Evolutionary conservation across 2,797 vertebrate species (phyloP).

Genomic region (Glyptemys insculpta): DNA sequence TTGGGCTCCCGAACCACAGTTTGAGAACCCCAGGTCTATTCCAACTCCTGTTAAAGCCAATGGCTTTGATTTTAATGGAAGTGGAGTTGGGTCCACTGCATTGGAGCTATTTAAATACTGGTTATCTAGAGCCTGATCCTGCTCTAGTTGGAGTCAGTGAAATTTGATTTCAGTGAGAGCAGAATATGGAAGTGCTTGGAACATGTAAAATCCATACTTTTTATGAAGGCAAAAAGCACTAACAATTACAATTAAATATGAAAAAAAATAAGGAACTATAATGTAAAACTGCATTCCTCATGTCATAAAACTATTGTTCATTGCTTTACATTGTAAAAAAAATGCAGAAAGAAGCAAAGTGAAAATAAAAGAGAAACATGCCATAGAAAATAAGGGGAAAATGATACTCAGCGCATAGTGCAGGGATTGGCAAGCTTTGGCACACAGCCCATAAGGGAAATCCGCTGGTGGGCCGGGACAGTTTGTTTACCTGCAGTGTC

Average conservation of each 20-base stretch:
- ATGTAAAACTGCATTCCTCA: not conserved
- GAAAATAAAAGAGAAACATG: not conserved
- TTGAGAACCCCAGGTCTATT: not conserved
- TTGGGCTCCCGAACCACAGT: too few relatives aligned
- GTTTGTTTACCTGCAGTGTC: too few relatives aligned
- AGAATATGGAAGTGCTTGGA: not conserved
- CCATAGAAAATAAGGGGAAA: not conserved
- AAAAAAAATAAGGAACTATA: not conserved
- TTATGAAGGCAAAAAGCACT: not conserved
- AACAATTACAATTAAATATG: not conserved
- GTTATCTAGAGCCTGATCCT: not conserved
- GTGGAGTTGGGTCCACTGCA: not conserved
- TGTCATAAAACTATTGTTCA: not conserved
- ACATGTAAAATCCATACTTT: not conserved
- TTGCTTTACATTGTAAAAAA: not conserved
- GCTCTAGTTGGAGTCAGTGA: not conserved
- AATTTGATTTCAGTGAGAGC: not conserved
- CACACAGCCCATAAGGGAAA: too few relatives aligned
- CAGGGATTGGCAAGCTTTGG: too few relatives aligned
- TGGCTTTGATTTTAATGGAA: not conserved
- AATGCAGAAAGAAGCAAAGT: not conserved
- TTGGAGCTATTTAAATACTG: not conserved
- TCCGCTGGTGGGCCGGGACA: too few relatives aligned
- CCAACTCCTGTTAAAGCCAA: not conserved
- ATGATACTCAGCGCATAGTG: not conserved